Base-by-base conservation (phyloP, 1,140 invertebrate genomes). In the Idris sp. region DNA sequence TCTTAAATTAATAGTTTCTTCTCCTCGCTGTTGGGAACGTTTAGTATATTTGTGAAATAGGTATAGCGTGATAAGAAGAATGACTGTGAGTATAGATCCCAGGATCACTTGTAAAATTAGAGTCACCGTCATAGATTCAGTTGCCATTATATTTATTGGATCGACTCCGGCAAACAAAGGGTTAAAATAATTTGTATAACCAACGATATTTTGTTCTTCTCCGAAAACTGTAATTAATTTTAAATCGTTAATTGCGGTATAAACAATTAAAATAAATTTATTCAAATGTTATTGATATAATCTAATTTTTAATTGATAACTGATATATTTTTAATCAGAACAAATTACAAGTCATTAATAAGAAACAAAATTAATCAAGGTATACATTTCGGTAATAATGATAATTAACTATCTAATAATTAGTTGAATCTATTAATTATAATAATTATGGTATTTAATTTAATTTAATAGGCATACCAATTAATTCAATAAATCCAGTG, bases 401-500 rank as follows among this genome's bases (percentile, higher is more conserved):
- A n/a, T n/a, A n/a, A n/a, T n/a, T n/a, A n/a, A n/a, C n/a, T n/a
- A n/a, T n/a, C n/a, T n/a, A n/a, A n/a, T n/a, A n/a, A n/a, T n/a
- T n/a, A n/a, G n/a, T n/a, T n/a, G n/a, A n/a, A n/a, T n/a, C n/a
- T n/a, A n/a, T n/a, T n/a, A n/a, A n/a, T n/a, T n/a, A n/a, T n/a
- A n/a, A n/a, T n/a, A n/a, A 6, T 22, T 22, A 22, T 22, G 2
- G 19, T 22, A 4, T 22, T 22, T 2, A 22, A 22, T 22, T 22
- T 22, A 4, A 22, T 22, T 6, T 22, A 22, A 2, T 22, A 6
- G 6, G 87, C 87, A 83, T 85, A 94, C 93, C 91, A 73, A 94
- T 91, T 33, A 95, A 89, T 88, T 96, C 94, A 14, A 96, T 88
- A 79, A 95, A 96, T 14, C 92, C 91, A 0, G 94, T 95, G 69